Base-by-base conservation (phyloP, 2,888 invertebrate species). In the Amiota mariae region DNA sequence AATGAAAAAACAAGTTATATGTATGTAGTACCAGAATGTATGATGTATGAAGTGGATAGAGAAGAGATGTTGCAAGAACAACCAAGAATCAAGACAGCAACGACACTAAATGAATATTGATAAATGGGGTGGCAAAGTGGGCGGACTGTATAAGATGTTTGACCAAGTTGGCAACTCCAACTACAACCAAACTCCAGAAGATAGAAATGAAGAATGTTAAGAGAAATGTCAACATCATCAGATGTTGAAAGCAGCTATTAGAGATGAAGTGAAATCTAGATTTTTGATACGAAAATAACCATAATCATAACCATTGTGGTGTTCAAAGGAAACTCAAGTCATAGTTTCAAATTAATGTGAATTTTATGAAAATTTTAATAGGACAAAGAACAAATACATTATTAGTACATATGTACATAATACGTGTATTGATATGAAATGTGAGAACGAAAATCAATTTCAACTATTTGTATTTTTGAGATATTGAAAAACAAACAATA, bases 91-190 rank as follows among this genome's bases (percentile, higher is more conserved):
- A 36, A 36, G 36, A 36, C 36, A 36, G 79, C 81, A 79, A 83
- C 86, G 87, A 87, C 87, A 84, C 87, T 80, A 86, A 87, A 87
- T 87, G 87, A 87, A 87, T 87, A 87, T 87, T 87, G 88, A 87
- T 87, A 87, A 87, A 88, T 85, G 84, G 87, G 87, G 87, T 88
- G 87, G 84, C 83, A 77, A 81, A 81, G 81, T 81, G 85, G 87
- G 87, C 87, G 87, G 82, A 74, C 72, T 78, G 78, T 78, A 78
- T 78, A 76, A 73, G 73, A 73, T 49, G 47, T 24, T 24, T 54
- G 54, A 54, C 54, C 13, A 46, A 63, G 63, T 63, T 63, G 66
- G 48, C 66, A 66, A 12, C n/a, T 20, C 15, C 15, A 20, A 59
- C 20, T 11, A 8, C 36, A 36, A 6, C 8, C 36, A 36, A 36